phyloP scores from a whole-genome alignment of 2,888 invertebrate genomes.

The Andrena haemorrhoa region DNA sequence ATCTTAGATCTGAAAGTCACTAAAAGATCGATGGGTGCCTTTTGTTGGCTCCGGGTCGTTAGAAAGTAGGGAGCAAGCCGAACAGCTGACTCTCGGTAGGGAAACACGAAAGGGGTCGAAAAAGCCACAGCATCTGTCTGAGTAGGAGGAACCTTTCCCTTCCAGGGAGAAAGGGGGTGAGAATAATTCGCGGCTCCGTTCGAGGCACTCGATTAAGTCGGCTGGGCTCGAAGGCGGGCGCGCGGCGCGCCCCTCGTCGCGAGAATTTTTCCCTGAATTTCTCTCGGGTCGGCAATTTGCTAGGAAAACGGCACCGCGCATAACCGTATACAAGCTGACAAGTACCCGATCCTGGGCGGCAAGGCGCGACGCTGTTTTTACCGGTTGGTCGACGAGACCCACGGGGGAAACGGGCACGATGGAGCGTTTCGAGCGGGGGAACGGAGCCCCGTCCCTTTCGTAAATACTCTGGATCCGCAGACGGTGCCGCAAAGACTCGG shows the following conservation, averaged over 20 bases:
- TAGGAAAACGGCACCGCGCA: slow-evolving; percentile 30
- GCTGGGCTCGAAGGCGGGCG: not conserved
- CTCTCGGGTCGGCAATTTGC: slow-evolving; percentile 48
- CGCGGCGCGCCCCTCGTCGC: not conserved
- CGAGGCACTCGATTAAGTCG: slow-evolving; percentile 12
- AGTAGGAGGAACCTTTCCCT: not conserved
- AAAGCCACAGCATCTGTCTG: slow-evolving; percentile 16
- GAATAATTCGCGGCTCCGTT: slow-evolving; percentile 23
- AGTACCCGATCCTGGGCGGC: slow-evolving; percentile 6
- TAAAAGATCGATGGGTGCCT: no score
- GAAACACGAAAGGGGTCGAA: not conserved
- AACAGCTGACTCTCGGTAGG: no score
- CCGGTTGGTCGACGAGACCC: slow-evolving; percentile 39
- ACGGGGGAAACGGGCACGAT: slow-evolving; percentile 22
- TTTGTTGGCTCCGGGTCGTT: no score
- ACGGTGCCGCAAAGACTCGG: not conserved
- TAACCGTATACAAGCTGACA: slow-evolving; percentile 48
- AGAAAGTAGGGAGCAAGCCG: no score
- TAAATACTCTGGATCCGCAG: slow-evolving; percentile 27
- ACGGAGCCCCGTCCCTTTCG: slow-evolving; percentile 31
- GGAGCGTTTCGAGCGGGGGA: slow-evolving; percentile 10
- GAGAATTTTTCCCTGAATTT: slow-evolving; percentile 47
- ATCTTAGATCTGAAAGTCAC: no score
- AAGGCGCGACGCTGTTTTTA: slow-evolving; percentile 48
- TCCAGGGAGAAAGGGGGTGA: not conserved